Percentiles rank a stretch among this genome's conserved stretches.
Conservation (phyloP, 2,888 invertebrate genomes). For the Alloscopus bannaensis region DNA sequence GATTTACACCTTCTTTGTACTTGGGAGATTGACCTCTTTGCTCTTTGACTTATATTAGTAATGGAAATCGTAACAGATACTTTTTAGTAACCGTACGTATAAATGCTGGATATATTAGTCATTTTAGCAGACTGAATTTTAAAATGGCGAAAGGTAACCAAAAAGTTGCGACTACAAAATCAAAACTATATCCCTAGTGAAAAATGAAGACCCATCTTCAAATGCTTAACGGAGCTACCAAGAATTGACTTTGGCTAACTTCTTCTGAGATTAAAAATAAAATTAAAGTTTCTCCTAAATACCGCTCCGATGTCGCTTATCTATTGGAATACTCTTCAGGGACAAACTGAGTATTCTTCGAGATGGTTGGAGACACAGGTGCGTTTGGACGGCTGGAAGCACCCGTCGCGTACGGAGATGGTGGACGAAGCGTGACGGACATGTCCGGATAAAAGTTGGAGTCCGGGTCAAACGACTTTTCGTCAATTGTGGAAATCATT, state of each 20-base stretch:
- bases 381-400: constrained; percentile 57
- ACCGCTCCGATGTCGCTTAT: constrained; percentile 3
- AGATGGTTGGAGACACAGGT: constrained; percentile 51
- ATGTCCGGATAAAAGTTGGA: constrained; percentile 61
- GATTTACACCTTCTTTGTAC: constrained; percentile 36
- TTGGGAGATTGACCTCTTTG: constrained; percentile 54
- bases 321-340: constrained; percentile 59
- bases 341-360: constrained; percentile 59
- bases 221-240: too few species aligned
- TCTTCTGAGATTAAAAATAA: too few species aligned
- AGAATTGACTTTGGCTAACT: too few species aligned
- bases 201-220: too few species aligned
- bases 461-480: constrained; percentile 67
- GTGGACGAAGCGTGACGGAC: constrained; percentile 55
- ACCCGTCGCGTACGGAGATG: constrained; percentile 56
- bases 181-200: too few species aligned
- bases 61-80: too few species aligned
- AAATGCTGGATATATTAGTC: too few species aligned
- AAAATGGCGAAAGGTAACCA: too few species aligned
- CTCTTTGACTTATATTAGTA: too few species aligned
- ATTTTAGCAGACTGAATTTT: too few species aligned
- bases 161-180: too few species aligned
- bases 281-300: not conserved
- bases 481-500: constrained; percentile 73
- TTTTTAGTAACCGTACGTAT: too few species aligned